Percentiles rank a stretch among this genome's conserved stretches.
Evolutionary conservation across 2,888 invertebrate genomes (phyloP).

Genomic region (Andrena haemorrhoa): DNA sequence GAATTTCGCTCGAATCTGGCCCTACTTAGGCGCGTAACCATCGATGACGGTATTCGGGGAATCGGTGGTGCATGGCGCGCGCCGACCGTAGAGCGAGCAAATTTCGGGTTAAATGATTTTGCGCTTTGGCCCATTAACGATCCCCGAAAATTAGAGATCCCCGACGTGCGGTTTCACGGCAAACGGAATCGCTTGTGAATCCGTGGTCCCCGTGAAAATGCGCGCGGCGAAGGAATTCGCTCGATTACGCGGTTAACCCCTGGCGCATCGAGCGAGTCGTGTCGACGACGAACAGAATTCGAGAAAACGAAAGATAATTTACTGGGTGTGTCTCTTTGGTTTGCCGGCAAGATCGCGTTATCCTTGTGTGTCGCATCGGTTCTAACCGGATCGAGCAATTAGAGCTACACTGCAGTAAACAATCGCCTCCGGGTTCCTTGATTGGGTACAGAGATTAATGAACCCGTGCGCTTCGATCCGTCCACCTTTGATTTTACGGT

Average conservation of each 20-base stretch:
- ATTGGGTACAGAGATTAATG: conserved; percentile 56
- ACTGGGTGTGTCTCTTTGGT: not conserved
- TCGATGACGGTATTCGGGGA: no score
- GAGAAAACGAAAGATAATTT: not conserved
- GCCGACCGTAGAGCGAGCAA: no score
- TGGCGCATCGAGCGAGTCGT: not conserved
- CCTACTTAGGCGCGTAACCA: no score
- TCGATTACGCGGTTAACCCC: conserved; percentile 36
- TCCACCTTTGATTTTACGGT: conserved; percentile 47
- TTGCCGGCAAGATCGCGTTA: not conserved
- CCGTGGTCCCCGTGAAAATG: conserved; percentile 7
- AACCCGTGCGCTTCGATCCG: conserved; percentile 47
- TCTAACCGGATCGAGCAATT: conserved; percentile 42
- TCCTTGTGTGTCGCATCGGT: not conserved
- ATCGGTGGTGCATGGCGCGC: no score
- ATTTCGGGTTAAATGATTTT: conserved; percentile 25
- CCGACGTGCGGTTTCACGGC: conserved; percentile 25
- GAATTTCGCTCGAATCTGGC: not conserved
- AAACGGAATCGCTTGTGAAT: conserved; percentile 41
- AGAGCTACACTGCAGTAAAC: conserved; percentile 42
- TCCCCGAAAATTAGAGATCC: conserved; percentile 10
- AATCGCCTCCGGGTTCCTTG: conserved; percentile 41
- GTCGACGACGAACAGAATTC: not conserved
- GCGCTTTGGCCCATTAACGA: conserved; percentile 18
- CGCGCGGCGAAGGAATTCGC: conserved; percentile 30